These are phyloP conservation scores for Lophura nycthemera DNA, from an alignment of 2,113 vertebrate species.

Conservation along the genomic window DNA sequence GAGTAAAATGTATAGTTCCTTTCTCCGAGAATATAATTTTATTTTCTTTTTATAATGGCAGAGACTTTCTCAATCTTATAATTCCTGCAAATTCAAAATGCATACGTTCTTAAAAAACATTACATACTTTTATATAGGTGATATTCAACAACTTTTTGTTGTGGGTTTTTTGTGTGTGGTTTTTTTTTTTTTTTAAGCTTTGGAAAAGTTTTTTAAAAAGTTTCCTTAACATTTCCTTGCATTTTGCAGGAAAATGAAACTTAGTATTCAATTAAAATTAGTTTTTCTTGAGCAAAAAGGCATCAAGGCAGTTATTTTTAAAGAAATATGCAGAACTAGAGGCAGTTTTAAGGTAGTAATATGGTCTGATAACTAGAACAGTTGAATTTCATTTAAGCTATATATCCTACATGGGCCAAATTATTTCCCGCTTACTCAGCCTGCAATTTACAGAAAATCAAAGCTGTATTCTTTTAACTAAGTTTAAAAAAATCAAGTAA, in stretches of 20 bases:
- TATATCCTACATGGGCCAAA: neutral
- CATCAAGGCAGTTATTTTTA: neutral
- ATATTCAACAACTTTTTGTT: neutral
- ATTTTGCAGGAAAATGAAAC: neutral
- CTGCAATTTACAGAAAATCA: neutral
- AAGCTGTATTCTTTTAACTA: neutral
- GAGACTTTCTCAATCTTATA: neutral
- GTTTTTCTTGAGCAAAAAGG: neutral
- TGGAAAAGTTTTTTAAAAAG: neutral
- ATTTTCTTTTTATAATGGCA: neutral
- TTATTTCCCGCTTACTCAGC: neutral
- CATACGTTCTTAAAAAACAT: neutral
- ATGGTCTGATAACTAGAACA: neutral
- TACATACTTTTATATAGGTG: fast-evolving
- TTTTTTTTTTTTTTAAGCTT: neutral
- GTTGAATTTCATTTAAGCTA: neutral
- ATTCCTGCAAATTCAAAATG: neutral
- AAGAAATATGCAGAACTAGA: neutral
- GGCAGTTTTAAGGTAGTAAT: neutral
- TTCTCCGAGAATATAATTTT: neutral
- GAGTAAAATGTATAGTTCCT: neutral
- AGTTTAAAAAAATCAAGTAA: constrained; percentile 5
- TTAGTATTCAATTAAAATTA: neutral
- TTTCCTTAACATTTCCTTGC: neutral
- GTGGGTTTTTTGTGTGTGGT: too few relatives aligned